These are phyloP conservation scores for Fratercula arctica DNA, from an alignment of 2,797 vertebrate genomes.

Conservation along the genomic window DNA sequence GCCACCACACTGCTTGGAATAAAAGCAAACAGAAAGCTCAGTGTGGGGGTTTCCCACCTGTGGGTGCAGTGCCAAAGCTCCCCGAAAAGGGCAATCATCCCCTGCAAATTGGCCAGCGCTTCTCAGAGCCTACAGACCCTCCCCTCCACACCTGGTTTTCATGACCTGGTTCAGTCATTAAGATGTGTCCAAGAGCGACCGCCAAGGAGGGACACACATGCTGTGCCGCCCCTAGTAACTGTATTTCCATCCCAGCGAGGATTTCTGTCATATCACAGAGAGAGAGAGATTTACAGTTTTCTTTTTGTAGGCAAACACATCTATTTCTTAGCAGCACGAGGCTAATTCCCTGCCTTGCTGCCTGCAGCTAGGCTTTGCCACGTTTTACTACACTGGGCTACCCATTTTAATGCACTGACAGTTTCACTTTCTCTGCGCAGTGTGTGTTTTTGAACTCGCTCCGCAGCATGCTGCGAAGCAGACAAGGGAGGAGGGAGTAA, in stretches of 20 bases:
- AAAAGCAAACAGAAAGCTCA: neutral
- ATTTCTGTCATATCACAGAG: neutral
- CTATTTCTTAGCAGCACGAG: neutral
- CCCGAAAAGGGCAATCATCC: neutral
- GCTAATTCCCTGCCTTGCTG: neutral
- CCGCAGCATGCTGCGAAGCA: neutral
- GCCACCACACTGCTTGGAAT: neutral
- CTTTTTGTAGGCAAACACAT: neutral
- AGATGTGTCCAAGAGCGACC: neutral
- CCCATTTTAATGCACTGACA: slow-evolving; percentile 13
- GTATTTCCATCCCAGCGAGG: neutral
- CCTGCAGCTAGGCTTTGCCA: neutral
- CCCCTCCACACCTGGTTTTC: neutral
- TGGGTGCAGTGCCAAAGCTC: rapidly evolving
- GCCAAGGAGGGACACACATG: neutral
- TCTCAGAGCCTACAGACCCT: neutral
- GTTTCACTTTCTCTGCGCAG: slow-evolving; percentile 13
- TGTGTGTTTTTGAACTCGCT: neutral
- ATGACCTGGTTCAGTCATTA: rapidly evolving
- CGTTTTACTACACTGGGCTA: neutral
- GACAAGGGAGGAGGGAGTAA: neutral
- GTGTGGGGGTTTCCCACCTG: neutral
- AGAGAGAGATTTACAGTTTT: neutral
- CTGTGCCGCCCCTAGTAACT: neutral
- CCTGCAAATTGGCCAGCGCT: neutral